Conservation (phyloP, 1,140 invertebrate species). For the Charaxes varanes region DNA sequence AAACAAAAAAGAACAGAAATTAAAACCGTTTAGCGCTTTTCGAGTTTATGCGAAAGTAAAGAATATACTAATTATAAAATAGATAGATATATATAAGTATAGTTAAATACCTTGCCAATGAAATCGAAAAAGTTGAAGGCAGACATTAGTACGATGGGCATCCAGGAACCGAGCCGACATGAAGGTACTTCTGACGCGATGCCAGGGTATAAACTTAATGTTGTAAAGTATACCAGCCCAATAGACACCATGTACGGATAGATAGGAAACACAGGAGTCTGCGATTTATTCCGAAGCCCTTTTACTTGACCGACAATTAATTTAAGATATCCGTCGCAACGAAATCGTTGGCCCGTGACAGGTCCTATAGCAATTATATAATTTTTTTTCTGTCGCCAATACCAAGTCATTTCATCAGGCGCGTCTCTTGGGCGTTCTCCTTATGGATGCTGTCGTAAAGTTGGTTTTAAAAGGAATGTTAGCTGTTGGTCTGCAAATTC, state of each 20-base stretch:
- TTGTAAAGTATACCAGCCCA: conserved; percentile 89
- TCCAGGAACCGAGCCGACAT: conserved; percentile 88
- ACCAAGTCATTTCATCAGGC: background rate
- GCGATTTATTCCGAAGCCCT: conserved; percentile 30
- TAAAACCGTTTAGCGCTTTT: too few species aligned
- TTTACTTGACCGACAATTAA: conserved; percentile 41
- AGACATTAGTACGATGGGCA: conserved; percentile 93
- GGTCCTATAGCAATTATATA: conserved; percentile 35
- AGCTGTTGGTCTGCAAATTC: conserved; percentile 6
- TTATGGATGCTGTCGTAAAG: conserved; percentile 19
- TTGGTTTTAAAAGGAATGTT: conserved; percentile 14
- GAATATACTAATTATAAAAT: too few species aligned
- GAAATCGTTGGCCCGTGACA: conserved; percentile 39
- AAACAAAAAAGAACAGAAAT: too few species aligned
- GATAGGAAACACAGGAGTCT: conserved; percentile 69
- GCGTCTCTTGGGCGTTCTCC: background rate
- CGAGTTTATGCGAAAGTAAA: too few species aligned
- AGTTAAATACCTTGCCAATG: conserved; percentile 82
- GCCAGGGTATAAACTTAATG: conserved; percentile 90
- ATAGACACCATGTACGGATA: conserved; percentile 94
- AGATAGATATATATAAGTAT: background rate
- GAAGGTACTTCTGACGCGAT: conserved; percentile 91
- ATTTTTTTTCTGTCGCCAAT: conserved; percentile 24
- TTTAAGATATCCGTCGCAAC: conserved; percentile 39
- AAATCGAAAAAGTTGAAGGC: conserved; percentile 91